Percentiles rank a stretch among this genome's conserved stretches.
Conservation (phyloP, 2,888 invertebrate genomes). For the Scaptomyza polygonia region DNA sequence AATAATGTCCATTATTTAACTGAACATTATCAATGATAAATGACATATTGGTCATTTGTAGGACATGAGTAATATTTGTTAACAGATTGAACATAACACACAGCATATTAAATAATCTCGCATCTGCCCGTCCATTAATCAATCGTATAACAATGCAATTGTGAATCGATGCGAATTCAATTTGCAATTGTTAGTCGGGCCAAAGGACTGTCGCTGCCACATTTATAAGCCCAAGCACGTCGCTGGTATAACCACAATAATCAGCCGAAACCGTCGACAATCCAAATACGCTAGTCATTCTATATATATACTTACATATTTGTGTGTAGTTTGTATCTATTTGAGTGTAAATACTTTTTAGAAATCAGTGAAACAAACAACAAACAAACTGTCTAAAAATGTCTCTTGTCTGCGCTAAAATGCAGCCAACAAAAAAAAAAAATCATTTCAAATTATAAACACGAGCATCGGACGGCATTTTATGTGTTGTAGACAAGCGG, state of each 20-base stretch:
- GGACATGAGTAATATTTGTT: not conserved
- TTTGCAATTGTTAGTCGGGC: conserved; percentile 23
- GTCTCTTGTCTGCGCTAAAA: conserved; percentile 56
- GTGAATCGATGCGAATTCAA: conserved; percentile 31
- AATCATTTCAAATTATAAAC: conserved; percentile 77
- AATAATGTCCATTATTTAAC: not conserved
- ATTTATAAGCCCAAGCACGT: conserved; percentile 34
- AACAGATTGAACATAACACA: conserved; percentile 16
- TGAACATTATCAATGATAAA: not conserved
- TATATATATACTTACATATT: not conserved
- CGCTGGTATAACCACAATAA: conserved; percentile 55
- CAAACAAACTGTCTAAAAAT: conserved; percentile 52
- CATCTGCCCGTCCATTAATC: conserved; percentile 44
- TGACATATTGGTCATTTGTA: not conserved
- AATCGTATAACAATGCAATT: conserved; percentile 42
- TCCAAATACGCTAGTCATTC: not conserved
- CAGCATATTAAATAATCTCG: conserved; percentile 3
- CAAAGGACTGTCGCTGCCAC: conserved; percentile 8
- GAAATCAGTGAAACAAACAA: conserved; percentile 48
- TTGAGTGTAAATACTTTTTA: conserved; percentile 40
- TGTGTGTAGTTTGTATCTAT: conserved; percentile 2
- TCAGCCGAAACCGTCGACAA: conserved; percentile 14
- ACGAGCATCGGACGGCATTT: conserved; percentile 54
- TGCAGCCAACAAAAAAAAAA: conserved; percentile 68
- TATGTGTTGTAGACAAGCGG: conserved; percentile 40